These are phyloP conservation scores for Drosophila monieri DNA, from an alignment of 2,888 invertebrate species.

Conservation along the genomic window DNA sequence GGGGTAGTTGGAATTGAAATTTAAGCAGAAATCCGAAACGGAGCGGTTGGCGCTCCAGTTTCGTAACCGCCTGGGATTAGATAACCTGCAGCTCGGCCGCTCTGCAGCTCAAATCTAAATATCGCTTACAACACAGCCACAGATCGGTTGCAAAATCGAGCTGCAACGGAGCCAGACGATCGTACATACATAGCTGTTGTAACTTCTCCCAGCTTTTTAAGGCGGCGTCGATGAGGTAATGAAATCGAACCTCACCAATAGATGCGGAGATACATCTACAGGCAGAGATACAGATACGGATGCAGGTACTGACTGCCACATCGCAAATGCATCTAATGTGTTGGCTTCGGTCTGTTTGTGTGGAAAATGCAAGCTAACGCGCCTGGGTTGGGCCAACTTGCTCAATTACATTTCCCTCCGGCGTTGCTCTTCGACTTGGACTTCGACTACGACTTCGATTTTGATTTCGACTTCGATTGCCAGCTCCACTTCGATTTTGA, in stretches of 20 bases:
- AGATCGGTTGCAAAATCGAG: conserved; percentile 47
- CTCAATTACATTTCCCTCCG: conserved; percentile 45
- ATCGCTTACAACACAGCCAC: conserved; percentile 32
- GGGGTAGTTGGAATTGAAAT: not conserved
- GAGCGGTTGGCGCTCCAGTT: conserved; percentile 11
- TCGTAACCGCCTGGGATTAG: conserved; percentile 24
- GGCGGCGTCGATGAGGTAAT: conserved; percentile 75
- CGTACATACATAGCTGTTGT: conserved; percentile 53
- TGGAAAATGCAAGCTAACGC: conserved; percentile 66
- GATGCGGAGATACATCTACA: conserved; percentile 40
- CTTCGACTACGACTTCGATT: conserved; percentile 15
- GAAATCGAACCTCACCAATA: conserved; percentile 62
- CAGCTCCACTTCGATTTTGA: conserved; percentile 27
- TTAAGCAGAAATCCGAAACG: conserved; percentile 7
- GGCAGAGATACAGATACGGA: conserved; percentile 27
- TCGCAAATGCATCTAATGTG: conserved; percentile 13
- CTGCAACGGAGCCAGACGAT: conserved; percentile 60
- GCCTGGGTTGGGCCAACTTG: conserved; percentile 56
- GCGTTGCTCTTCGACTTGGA: conserved; percentile 17
- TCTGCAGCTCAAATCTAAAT: conserved; percentile 27
- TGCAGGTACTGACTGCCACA: conserved; percentile 26
- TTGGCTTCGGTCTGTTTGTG: conserved; percentile 1
- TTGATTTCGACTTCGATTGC: conserved; percentile 19
- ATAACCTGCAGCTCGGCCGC: conserved; percentile 23
- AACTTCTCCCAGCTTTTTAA: conserved; percentile 67